phyloP scores from a whole-genome alignment of 2,888 invertebrate genomes.

The Ecliptopera silaceata region DNA sequence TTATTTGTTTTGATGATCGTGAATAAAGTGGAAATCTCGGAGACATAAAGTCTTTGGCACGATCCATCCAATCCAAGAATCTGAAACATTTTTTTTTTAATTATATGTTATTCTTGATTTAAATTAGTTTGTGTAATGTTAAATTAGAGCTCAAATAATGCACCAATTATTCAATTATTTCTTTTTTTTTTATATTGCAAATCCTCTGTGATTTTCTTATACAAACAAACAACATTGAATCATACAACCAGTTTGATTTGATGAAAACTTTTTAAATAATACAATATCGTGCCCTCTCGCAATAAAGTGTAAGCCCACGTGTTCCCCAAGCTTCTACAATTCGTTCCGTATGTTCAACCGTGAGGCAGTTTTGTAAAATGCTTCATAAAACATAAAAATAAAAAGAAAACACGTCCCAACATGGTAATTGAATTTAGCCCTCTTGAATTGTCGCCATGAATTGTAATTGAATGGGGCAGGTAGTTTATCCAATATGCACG shows the following conservation, averaged over 20 bases:
- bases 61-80: too few relatives aligned
- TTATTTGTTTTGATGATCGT: too few relatives aligned
- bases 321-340: constrained; percentile 19
- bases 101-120: too few relatives aligned
- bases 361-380: constrained; percentile 62
- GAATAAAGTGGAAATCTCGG: too few relatives aligned
- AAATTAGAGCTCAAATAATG: too few relatives aligned
- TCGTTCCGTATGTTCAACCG: constrained; percentile 30
- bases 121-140: too few relatives aligned
- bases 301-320: constrained; percentile 17
- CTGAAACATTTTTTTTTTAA: too few relatives aligned
- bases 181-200: not conserved
- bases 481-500: constrained; percentile 30
- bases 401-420: constrained; percentile 51
- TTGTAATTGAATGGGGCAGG: constrained; percentile 46
- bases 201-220: not conserved
- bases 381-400: constrained; percentile 64
- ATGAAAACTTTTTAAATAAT: not conserved
- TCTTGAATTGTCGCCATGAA: constrained; percentile 49
- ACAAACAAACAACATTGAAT: not conserved
- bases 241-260: not conserved
- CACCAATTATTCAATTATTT: too few relatives aligned
- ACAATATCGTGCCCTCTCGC: constrained; percentile 2
- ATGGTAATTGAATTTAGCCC: constrained; percentile 71
- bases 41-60: too few relatives aligned